Evolutionary conservation across 2,113 vertebrate species (phyloP).

Genomic region (Agelaius phoeniceus): DNA sequence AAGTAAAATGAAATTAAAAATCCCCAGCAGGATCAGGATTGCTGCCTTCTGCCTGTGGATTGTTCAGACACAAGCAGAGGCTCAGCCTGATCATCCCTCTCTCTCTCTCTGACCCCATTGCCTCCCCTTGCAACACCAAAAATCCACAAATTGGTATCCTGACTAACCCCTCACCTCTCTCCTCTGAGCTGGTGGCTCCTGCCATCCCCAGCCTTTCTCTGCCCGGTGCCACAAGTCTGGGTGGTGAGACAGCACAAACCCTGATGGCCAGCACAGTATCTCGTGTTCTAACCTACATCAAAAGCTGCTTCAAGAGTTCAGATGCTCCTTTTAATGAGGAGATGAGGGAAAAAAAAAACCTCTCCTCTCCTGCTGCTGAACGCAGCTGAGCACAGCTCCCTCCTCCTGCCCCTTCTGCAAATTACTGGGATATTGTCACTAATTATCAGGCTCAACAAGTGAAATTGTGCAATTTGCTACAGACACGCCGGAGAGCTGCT

Average conservation of each 20-base stretch:
- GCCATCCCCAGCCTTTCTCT: not conserved
- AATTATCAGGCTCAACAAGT: constrained; percentile 79
- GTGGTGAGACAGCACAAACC: not conserved
- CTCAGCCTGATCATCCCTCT: not conserved
- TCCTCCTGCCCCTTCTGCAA: constrained; percentile 53
- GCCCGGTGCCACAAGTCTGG: not conserved
- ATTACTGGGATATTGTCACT: constrained; percentile 74
- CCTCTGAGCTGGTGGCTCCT: not conserved
- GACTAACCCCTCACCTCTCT: not conserved
- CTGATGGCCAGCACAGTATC: not conserved
- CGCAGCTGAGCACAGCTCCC: not conserved
- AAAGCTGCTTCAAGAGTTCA: not conserved
- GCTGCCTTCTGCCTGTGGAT: not conserved
- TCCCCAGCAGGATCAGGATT: not conserved
- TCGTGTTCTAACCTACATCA: not conserved
- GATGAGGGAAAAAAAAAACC: not conserved
- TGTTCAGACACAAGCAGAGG: not conserved
- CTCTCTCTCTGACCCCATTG: not conserved
- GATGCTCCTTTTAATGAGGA: not conserved
- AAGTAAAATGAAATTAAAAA: not conserved
- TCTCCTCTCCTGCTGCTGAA: not conserved
- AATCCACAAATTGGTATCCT: accelerated
- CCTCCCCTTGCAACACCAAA: not conserved
- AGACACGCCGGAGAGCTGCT: not conserved
- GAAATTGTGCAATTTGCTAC: constrained; percentile 71